Evolutionary conservation across 2,888 invertebrate species (phyloP), one percentile per base, ranked within the genome.

Genomic region (Girardia tigrina): DNA sequence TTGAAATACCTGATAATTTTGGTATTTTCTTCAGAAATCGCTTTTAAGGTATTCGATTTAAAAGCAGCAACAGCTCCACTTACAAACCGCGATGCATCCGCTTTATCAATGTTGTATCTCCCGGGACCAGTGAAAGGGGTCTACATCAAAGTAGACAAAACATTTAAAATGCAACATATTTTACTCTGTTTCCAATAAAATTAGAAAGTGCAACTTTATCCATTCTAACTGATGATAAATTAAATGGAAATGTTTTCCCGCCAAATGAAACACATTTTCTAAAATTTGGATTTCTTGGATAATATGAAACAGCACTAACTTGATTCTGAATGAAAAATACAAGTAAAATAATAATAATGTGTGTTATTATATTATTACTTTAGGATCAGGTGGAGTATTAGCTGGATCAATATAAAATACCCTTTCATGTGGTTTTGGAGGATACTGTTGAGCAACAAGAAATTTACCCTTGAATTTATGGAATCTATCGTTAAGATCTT

Each of bases 171-270:
- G 4, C 4, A 8, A 56, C n/a, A 36, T 12, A 2, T 6, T 16
- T 12, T 4, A 56, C 56, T 56, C 56, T 56, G 23, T 56, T 56
- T n/a, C 56, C 56, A 56, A 23, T 56, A n/a, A 56, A 56, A 56
- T 56, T 56, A 20, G 4, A n/a, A n/a, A 56, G n/a, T 56, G 56
- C 56, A 12, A 56, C n/a, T 56, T 56, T 56, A 16, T 56, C 56
- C 56, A 56, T 56, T 56, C 56, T n/a, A 56, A 56, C 8, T 56
- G 56, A 56, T 56, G 56, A 56, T n/a, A 56, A 56, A 56, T 56
- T 56, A n/a, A 56, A 56, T n/a, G 56, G 56, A 56, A 20, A 56
- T 6, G 56, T 56, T 56, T 56, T 56, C 4, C 56, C 56, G 4
- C n/a, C 56, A 23, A 8, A 56, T n/a, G 56, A 56, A 4, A 56